Base-by-base conservation (phyloP, 2,113 vertebrate genomes). In the Sigmodon hispidus region DNA sequence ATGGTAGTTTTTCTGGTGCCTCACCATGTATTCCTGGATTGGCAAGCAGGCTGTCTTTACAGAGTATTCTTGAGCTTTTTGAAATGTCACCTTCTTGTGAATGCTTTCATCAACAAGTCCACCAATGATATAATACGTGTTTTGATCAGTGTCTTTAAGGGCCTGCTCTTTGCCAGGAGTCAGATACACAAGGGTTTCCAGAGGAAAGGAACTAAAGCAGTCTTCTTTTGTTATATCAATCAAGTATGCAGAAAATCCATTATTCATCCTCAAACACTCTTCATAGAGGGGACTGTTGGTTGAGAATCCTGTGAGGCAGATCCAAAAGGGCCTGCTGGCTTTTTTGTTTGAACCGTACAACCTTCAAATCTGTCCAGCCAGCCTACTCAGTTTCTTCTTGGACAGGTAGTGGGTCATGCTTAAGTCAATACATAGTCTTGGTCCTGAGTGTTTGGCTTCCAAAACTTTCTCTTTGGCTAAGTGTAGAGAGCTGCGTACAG, bases 191-290 rank as follows among this genome's bases (percentile, higher is more conserved):
- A n/a, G n/a, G n/a, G n/a, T n/a, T n/a, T n/a, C n/a, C n/a, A n/a
- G n/a, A n/a, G n/a, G n/a, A n/a, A n/a, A n/a, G n/a, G n/a, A n/a
- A n/a, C n/a, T n/a, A n/a, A n/a, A n/a, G n/a, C n/a, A n/a, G n/a
- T n/a, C n/a, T n/a, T n/a, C n/a, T n/a, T n/a, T n/a, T n/a, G n/a
- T n/a, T n/a, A n/a, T n/a, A n/a, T n/a, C n/a, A n/a, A n/a, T n/a
- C 98, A 97, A 76, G 91, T 99, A 99, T 43, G 96, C 97, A 73
- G 98, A 98, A 97, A 99, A 99, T 88, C 99, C 99, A 1, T 99
- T 99, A 19, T 99, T 99, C 99, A 99, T 99, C 88, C 99, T 98
- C 75, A 99, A 34, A 89, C 99, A 99, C 94, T 99, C 99, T 89
- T 98, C 98, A 59, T 99, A 98, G 83, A 99, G 98, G 0, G 97